A percentile compares a stretch with the other conserved stretches of the same genome.
These are phyloP conservation scores for Vespertilio murinus DNA, from an alignment of 2,797 vertebrate species.

Conservation along the genomic window DNA sequence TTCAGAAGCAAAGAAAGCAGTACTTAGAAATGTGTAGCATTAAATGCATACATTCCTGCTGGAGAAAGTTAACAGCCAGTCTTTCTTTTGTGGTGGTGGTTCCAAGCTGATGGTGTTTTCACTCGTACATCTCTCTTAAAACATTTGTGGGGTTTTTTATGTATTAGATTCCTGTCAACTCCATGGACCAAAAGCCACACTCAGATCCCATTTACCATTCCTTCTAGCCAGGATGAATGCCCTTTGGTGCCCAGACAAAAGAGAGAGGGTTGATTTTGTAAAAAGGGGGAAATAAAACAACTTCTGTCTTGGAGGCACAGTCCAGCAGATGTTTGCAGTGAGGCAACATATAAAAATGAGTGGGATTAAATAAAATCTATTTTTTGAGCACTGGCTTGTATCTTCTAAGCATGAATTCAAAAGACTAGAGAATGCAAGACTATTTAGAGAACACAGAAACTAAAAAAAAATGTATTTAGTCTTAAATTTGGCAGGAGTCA, in stretches of 20 bases:
- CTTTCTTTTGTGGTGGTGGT: background rate
- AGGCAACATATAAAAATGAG: constrained; percentile 15
- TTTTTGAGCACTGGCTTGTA: constrained; percentile 51
- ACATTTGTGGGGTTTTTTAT: background rate
- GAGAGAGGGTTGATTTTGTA: background rate
- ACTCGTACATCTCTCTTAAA: background rate
- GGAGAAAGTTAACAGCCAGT: background rate
- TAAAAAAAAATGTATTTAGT: constrained; percentile 4
- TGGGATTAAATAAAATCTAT: constrained; percentile 35
- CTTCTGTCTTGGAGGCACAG: background rate
- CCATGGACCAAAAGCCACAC: background rate
- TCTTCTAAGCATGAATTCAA: constrained; percentile 36
- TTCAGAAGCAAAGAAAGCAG: background rate
- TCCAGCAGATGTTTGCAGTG: background rate
- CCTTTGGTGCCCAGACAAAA: background rate
- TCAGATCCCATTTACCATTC: background rate
- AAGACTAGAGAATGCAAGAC: constrained; percentile 48
- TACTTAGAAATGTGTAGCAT: background rate
- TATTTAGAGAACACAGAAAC: constrained; percentile 60
- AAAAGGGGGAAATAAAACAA: background rate
- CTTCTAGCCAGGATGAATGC: background rate
- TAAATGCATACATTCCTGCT: background rate
- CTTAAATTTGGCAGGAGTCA: constrained; percentile 58
- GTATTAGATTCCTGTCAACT: background rate
- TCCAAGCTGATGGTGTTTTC: background rate